Evolutionary conservation across 1,140 invertebrate genomes (phyloP).

Genomic region (Pachypeltis micranthus): DNA sequence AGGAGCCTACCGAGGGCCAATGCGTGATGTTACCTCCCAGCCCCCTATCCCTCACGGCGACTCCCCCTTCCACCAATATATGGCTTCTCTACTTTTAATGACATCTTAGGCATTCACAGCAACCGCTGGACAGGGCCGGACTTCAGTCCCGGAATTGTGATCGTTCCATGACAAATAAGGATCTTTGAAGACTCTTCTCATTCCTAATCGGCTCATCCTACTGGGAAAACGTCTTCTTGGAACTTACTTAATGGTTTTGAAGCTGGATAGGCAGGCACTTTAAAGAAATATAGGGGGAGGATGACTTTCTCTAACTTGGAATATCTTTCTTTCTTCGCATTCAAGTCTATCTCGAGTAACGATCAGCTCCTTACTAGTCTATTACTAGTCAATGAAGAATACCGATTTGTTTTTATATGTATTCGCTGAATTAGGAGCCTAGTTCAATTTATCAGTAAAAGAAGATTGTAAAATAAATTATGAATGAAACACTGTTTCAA

Average conservation of each 20-base stretch:
- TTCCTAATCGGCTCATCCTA: conserved; percentile 1
- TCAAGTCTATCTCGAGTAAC: conserved; percentile 2
- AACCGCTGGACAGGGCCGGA: too few species aligned
- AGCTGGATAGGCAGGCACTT: neutral
- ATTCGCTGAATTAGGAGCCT: too few species aligned
- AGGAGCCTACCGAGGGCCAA: too few species aligned
- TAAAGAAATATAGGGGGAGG: conserved; percentile 1
- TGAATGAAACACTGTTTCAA: too few species aligned
- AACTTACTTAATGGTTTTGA: neutral
- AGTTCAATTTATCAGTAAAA: too few species aligned
- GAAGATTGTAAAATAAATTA: too few species aligned
- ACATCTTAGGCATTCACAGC: neutral
- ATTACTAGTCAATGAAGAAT: neutral
- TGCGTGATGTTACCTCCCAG: too few species aligned
- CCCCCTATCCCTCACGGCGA: too few species aligned
- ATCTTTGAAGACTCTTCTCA: neutral
- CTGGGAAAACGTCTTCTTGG: neutral
- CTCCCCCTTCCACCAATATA: neutral
- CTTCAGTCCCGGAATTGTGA: conserved; percentile 1
- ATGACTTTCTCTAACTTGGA: neutral
- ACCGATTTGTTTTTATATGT: neutral
- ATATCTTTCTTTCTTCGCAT: neutral
- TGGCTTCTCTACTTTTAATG: conserved; percentile 4
- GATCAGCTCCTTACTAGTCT: neutral
- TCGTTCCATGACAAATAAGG: conserved; percentile 6